Conservation (phyloP, 2,113 vertebrate genomes). For the Aldabrachelys gigantea region DNA sequence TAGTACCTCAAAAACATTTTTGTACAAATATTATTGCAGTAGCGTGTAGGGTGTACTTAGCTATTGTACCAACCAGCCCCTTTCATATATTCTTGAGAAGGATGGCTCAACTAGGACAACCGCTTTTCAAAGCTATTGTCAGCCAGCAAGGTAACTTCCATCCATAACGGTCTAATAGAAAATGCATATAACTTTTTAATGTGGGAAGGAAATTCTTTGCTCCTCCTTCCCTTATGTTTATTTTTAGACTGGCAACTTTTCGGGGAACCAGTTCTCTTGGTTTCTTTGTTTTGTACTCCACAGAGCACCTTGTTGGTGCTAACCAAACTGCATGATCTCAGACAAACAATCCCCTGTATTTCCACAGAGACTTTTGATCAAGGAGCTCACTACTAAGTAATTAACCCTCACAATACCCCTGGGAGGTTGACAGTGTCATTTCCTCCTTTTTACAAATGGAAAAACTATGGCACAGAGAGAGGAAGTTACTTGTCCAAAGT, state of each 20-base stretch:
- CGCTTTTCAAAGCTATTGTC: background rate
- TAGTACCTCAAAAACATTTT: too few species aligned
- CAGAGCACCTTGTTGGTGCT: background rate
- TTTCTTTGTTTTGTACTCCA: background rate
- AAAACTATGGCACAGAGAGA: background rate
- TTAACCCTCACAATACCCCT: background rate
- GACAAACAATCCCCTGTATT: background rate
- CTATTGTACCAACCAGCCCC: background rate
- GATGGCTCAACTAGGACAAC: background rate
- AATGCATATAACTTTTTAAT: background rate
- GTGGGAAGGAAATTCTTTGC: background rate
- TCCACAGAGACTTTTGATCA: background rate
- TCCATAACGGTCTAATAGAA: background rate
- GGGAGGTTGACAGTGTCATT: background rate
- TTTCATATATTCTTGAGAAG: background rate
- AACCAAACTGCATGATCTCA: background rate
- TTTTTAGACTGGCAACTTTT: background rate
- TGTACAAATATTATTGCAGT: too few species aligned
- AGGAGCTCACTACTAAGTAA: background rate
- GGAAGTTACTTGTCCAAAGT: background rate
- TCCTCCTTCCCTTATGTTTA: background rate
- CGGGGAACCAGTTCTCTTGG: background rate
- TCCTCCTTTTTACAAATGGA: background rate
- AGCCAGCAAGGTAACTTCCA: background rate
- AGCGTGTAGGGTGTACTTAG: background rate